Evolutionary conservation across 30 jellyfish, hydroid and myxozoan species (phyloP).

Genomic region (Hydra vulgaris): DNA sequence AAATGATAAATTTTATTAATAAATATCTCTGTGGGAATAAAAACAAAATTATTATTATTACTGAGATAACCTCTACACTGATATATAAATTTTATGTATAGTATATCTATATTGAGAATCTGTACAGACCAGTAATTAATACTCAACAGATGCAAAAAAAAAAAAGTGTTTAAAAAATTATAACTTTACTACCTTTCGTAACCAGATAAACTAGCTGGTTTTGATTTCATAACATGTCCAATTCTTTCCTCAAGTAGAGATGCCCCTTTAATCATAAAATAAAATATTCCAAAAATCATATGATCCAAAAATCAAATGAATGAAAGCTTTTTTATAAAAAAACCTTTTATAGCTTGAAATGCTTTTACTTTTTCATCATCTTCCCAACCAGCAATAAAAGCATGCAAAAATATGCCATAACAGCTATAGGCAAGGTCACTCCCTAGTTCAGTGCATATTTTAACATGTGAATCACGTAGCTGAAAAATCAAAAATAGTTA

Average conservation of each 20-base stretch:
- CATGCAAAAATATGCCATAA: conserved; percentile 83
- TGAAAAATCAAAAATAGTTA: neutral
- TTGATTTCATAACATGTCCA: conserved; percentile 55
- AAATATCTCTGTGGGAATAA: too few species aligned
- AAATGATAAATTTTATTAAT: neutral
- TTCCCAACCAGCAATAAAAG: conserved; percentile 98
- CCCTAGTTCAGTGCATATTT: conserved; percentile 79
- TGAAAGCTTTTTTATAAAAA: too few species aligned
- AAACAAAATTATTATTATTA: too few species aligned
- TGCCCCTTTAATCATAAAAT: conserved; percentile 40
- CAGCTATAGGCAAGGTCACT: conserved; percentile 90
- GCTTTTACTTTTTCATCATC: conserved; percentile 81
- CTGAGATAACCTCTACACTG: too few species aligned
- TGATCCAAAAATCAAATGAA: too few species aligned
- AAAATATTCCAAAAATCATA: neutral
- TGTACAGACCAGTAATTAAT: too few species aligned
- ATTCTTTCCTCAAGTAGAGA: conserved; percentile 76
- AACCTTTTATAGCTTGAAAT: conserved; percentile 84
- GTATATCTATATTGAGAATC: too few species aligned
- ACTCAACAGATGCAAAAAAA: too few species aligned
- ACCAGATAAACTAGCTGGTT: conserved; percentile 72
- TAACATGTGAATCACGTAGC: conserved; percentile 89
- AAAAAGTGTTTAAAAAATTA: too few species aligned
- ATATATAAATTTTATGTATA: too few species aligned
- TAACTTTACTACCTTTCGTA: conserved; percentile 44